A percentile compares a stretch with the other conserved stretches of the same genome.
Conservation (phyloP, 2,888 invertebrate species). For the Balanococcus diminutus region DNA sequence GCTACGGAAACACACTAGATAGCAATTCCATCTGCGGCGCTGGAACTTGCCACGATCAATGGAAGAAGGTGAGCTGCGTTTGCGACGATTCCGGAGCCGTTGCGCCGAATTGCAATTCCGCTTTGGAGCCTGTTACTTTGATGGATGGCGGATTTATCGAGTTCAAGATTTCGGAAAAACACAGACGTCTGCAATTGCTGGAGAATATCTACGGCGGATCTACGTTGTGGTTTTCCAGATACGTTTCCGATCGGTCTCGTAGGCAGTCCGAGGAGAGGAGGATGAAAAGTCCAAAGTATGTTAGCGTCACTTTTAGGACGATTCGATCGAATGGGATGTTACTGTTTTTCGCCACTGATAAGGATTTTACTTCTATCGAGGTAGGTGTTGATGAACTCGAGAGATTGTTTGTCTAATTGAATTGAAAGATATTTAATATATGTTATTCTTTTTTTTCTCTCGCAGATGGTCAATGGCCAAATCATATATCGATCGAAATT, state of each 20-base stretch:
- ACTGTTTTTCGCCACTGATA: constrained; percentile 85
- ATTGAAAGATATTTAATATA: too few species aligned
- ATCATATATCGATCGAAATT: constrained; percentile 81
- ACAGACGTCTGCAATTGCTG: constrained; percentile 83
- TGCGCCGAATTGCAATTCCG: constrained; percentile 79
- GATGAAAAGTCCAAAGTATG: constrained; percentile 65
- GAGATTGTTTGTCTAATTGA: neutral
- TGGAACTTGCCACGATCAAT: constrained; percentile 81
- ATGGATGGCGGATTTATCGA: constrained; percentile 79
- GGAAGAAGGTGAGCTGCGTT: constrained; percentile 75
- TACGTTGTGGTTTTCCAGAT: constrained; percentile 68
- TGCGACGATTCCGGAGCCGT: constrained; percentile 65
- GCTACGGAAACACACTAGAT: constrained; percentile 51
- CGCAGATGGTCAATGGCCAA: constrained; percentile 72
- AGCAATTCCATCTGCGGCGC: constrained; percentile 66
- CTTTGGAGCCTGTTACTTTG: constrained; percentile 80
- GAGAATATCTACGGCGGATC: constrained; percentile 78
- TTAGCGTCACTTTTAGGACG: constrained; percentile 83
- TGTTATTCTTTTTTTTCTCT: neutral
- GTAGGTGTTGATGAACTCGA: constrained; percentile 60
- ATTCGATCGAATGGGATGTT: constrained; percentile 78
- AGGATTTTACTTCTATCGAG: constrained; percentile 84
- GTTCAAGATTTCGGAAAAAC: constrained; percentile 80
- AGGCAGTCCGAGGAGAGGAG: neutral
- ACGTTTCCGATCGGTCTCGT: constrained; percentile 59